phyloP scores from a whole-genome alignment of 2,797 vertebrate species.

The Kryptolebias ocellatus region DNA sequence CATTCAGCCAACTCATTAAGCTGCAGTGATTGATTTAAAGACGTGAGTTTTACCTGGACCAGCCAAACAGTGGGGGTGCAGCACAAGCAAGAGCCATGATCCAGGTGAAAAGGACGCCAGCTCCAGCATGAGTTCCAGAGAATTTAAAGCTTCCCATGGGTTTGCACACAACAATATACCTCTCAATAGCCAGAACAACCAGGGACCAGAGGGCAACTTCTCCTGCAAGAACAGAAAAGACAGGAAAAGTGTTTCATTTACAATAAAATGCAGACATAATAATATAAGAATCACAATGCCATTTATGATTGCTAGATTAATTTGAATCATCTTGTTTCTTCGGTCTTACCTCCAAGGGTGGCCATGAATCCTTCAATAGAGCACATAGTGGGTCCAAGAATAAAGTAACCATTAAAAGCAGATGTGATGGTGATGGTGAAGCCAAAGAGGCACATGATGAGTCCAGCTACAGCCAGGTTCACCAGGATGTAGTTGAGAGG shows the following conservation, averaged over 20 bases:
- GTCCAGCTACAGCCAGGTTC: conserved; percentile 85
- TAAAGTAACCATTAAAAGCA: conserved; percentile 80
- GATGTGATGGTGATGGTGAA: conserved; percentile 84
- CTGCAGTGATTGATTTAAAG: neutral
- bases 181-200: conserved; percentile 79
- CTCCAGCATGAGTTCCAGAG: conserved; percentile 64
- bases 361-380: conserved; percentile 84
- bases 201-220: conserved; percentile 76
- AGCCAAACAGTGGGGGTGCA: conserved; percentile 80
- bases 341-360: conserved; percentile 76
- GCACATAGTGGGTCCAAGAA: conserved; percentile 76
- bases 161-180: conserved; percentile 85
- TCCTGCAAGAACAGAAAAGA: conserved; percentile 44
- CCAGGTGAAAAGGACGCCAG: conserved; percentile 84
- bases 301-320: neutral
- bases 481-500: conserved; percentile 87
- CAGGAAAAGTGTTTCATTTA: neutral
- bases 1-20: neutral
- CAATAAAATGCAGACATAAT: neutral
- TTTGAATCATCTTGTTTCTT: neutral
- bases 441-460: conserved; percentile 82
- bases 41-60: conserved; percentile 78
- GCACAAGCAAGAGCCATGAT: conserved; percentile 81
- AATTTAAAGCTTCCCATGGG: conserved; percentile 88
- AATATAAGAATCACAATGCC: no score